Evolutionary conservation across 2,888 invertebrate genomes (phyloP).

Genomic region (Piscicola geometra): DNA sequence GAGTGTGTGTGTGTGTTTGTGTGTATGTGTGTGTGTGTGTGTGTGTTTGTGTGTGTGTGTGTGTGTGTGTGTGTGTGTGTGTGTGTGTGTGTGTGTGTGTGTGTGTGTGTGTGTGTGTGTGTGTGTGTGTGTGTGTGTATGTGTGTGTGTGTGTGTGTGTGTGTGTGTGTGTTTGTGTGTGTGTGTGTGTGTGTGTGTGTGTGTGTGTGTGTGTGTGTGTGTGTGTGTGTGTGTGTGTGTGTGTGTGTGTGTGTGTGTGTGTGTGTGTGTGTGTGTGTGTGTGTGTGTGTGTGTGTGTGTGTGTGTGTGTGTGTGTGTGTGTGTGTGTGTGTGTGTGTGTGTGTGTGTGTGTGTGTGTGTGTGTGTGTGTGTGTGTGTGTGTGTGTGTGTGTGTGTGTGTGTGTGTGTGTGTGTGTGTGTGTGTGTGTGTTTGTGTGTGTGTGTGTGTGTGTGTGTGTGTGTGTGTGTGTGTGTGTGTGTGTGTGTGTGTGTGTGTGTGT

Average conservation of each 20-base stretch:
- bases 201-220: no score
- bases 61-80: constrained; percentile 11
- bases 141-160: no score
- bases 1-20: no score
- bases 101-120: constrained; percentile 1
- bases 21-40: no score
- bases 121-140: no score
- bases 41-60: background rate
- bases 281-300: no score
- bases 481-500: constrained; percentile 20
- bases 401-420: constrained; percentile 8
- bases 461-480: constrained; percentile 18
- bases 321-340: background rate
- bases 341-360: constrained; percentile 9
- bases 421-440: constrained; percentile 6
- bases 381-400: constrained; percentile 12
- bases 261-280: no score
- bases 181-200: no score
- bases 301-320: no score
- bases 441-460: constrained; percentile 14
- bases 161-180: no score
- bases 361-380: constrained; percentile 15
- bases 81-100: constrained; percentile 4
- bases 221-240: no score
- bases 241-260: no score